These are phyloP conservation scores for Monoplex corrugatus DNA, from an alignment of 2,888 invertebrate genomes.

Conservation along the genomic window DNA sequence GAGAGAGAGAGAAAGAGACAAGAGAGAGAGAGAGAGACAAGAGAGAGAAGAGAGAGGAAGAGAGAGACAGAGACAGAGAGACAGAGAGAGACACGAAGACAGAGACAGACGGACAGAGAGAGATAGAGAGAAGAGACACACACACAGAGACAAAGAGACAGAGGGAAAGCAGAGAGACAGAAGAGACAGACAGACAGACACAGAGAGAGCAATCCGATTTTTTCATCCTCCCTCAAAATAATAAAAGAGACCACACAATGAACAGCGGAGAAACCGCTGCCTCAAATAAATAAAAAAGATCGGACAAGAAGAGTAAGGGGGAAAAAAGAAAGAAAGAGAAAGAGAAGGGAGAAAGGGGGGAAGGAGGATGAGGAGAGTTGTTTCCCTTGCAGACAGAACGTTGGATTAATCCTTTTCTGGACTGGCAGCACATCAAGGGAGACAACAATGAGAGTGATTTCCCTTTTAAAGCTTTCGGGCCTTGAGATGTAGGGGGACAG, in stretches of 20 bases:
- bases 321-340: not conserved
- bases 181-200: too few relatives aligned
- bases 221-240: too few relatives aligned
- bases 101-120: not conserved
- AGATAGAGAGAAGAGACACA: not conserved
- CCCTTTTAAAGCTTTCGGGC: slow-evolving; percentile 50
- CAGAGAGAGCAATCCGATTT: not conserved
- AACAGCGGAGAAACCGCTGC: too few relatives aligned
- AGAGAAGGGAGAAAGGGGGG: not conserved
- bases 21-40: not conserved
- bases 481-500: slow-evolving; percentile 36
- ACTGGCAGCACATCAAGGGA: slow-evolving; percentile 49
- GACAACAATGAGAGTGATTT: slow-evolving; percentile 53
- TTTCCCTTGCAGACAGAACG: slow-evolving; percentile 32
- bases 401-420: slow-evolving; percentile 44
- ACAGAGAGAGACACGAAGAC: not conserved
- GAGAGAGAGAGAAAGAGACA: not conserved
- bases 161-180: not conserved
- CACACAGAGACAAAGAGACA: not conserved
- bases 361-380: not conserved
- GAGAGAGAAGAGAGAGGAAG: not conserved
- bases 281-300: not conserved
- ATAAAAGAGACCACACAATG: too few relatives aligned
- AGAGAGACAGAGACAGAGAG: not conserved
- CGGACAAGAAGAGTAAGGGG: not conserved